Evolutionary conservation across 2,888 invertebrate species (phyloP).

Genomic region (Papilio protenor): DNA sequence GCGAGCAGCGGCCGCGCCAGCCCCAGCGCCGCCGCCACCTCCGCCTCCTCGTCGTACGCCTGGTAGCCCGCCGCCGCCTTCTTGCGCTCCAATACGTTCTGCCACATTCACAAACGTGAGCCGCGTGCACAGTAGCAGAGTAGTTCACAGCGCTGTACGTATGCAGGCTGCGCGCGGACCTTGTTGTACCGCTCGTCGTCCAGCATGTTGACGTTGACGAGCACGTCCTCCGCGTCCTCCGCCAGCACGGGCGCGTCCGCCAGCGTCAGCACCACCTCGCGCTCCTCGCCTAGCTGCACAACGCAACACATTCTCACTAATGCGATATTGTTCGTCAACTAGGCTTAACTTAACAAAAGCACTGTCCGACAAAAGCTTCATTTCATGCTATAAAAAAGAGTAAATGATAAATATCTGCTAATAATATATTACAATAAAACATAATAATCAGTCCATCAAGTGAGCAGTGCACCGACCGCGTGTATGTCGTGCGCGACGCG

Average conservation of each 20-base stretch:
- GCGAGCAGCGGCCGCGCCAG: slow-evolving; percentile 88
- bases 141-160: no score
- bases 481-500: slow-evolving; percentile 93
- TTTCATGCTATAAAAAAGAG: no score
- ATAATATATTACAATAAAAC: no score
- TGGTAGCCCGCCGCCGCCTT: slow-evolving; percentile 93
- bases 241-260: slow-evolving; percentile 96
- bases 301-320: slow-evolving; percentile 10
- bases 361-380: no score
- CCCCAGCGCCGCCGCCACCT: slow-evolving; percentile 88
- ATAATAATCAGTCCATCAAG: no score
- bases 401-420: no score
- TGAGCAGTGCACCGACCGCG: slow-evolving; percentile 49
- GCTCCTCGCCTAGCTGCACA: slow-evolving; percentile 87
- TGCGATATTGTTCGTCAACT: not conserved
- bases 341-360: not conserved
- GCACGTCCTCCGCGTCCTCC: slow-evolving; percentile 92
- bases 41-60: slow-evolving; percentile 92
- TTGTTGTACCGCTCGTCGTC: slow-evolving; percentile 93
- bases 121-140: no score
- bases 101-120: slow-evolving; percentile 40
- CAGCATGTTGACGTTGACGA: slow-evolving; percentile 95
- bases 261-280: slow-evolving; percentile 94
- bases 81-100: slow-evolving; percentile 93
- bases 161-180: slow-evolving; percentile 62